Evolutionary conservation across 2,888 invertebrate genomes (phyloP), one percentile per base, ranked within the genome.

Genomic region (Tolmerus cingulatus): DNA sequence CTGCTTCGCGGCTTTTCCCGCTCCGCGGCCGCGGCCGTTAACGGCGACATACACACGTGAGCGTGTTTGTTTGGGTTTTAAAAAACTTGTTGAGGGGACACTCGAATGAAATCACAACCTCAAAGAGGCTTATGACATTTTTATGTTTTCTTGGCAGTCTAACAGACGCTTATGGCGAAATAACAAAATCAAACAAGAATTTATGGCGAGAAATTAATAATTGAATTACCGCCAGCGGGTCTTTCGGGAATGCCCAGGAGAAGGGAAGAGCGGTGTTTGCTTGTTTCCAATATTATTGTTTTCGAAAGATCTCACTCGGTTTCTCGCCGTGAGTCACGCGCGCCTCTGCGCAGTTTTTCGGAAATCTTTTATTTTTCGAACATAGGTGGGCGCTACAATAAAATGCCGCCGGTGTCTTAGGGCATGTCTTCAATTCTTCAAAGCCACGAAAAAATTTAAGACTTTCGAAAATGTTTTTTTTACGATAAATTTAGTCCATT

Each of bases 171-270:
- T 87, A 86, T 55, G 88, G 76, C 78, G 87, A 88, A 89, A 89
- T 88, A 89, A 89, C 89, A 87, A 89, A 89, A 89, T 89, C 89
- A 89, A 89, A 88, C 87, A 88, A 88, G 88, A 89, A 89, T 89
- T 89, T 89, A 89, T 87, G 89, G 88, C 86, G 86, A 88, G 82
- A 78, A 89, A 89, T 89, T 89, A 88, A 87, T 89, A 89, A 89
- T 89, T 89, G 81, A 89, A 89, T 89, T 89, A 89, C 87, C 86
- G 74, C 86, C 57, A 34, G 82, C 85, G 76, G 57, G 66, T 27
- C 43, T 78, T 78, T 78, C 66, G 66, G 66, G 27, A 23, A 27
- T 66, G 66, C 66, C 66, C 27, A 23, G 23, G 0, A 23, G 66
- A 66, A 23, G 66, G 27, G 66, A 66, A 23, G 66, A 66, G 66